Percentiles rank a stretch among this genome's conserved stretches.
These are phyloP conservation scores for Myocastor coypus DNA, from an alignment of 2,113 vertebrate species.

Conservation along the genomic window DNA sequence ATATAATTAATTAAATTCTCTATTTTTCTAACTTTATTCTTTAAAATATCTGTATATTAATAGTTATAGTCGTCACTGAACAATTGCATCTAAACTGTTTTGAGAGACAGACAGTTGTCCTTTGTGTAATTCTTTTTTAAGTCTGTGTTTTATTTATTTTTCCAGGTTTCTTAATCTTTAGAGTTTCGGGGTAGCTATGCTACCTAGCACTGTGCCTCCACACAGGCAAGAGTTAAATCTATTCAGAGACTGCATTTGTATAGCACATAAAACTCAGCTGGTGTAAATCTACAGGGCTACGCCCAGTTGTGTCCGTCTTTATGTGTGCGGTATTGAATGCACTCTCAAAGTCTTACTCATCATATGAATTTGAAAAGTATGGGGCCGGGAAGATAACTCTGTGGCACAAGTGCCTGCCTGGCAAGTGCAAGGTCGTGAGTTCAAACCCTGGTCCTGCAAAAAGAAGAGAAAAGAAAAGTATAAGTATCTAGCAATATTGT, in stretches of 20 bases:
- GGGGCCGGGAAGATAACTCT: no score
- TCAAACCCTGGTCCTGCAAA: no score
- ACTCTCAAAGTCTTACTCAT: not conserved
- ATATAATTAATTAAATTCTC: slow-evolving; percentile 1
- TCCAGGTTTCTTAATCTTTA: slow-evolving; percentile 51
- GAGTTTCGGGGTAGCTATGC: slow-evolving; percentile 61
- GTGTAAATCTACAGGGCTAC: slow-evolving; percentile 11
- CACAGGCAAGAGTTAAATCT: slow-evolving; percentile 62
- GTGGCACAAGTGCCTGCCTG: no score
- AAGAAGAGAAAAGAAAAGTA: not conserved
- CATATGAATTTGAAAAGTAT: slow-evolving; percentile 12
- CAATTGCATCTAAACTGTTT: not conserved
- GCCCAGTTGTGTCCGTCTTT: not conserved
- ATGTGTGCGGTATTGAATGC: slow-evolving; percentile 9
- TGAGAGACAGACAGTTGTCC: not conserved
- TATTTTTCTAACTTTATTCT: not conserved
- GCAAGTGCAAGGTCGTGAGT: no score
- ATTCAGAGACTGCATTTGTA: slow-evolving; percentile 43
- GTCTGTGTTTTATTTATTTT: not conserved
- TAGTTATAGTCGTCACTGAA: not conserved
- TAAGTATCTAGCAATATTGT: not conserved
- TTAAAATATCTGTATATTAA: slow-evolving; percentile 46
- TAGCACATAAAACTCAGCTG: slow-evolving; percentile 34
- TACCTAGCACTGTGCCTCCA: slow-evolving; percentile 55
- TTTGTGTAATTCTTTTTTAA: slow-evolving; percentile 11